A percentile compares a stretch with the other conserved stretches of the same genome.
Conservation (phyloP, 2,797 vertebrate species). For the Sylvilagus floridanus region DNA sequence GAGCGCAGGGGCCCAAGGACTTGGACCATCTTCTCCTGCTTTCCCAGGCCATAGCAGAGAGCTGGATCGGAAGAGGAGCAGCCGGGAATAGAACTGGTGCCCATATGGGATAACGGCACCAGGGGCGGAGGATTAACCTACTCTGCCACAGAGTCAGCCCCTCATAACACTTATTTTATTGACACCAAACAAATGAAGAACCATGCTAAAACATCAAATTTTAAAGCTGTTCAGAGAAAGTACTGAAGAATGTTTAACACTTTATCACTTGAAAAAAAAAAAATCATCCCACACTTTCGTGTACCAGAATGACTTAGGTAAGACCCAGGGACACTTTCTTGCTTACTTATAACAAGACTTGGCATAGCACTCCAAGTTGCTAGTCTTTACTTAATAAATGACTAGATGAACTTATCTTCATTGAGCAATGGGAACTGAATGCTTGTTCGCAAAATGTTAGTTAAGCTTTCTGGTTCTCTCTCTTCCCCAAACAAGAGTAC, state of each 20-base stretch:
- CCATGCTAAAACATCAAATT: background rate
- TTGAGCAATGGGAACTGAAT: background rate
- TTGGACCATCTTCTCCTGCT: too few relatives aligned
- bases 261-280: background rate
- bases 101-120: too few relatives aligned
- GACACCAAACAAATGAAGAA: background rate
- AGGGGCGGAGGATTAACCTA: too few relatives aligned
- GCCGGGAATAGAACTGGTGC: too few relatives aligned
- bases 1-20: too few relatives aligned
- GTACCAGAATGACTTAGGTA: background rate
- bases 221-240: background rate
- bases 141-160: too few relatives aligned
- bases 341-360: background rate
- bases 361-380: background rate
- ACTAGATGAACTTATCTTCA: background rate
- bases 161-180: too few relatives aligned
- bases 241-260: background rate
- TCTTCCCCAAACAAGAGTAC: background rate
- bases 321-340: background rate
- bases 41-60: too few relatives aligned
- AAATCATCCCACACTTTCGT: background rate
- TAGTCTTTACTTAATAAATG: background rate
- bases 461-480: background rate
- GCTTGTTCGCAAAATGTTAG: background rate
- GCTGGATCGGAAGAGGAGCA: too few relatives aligned